A percentile compares a stretch with the other conserved stretches of the same genome.
Evolutionary conservation across 2,797 vertebrate species (phyloP).

Genomic region (Adelosebastes latens): DNA sequence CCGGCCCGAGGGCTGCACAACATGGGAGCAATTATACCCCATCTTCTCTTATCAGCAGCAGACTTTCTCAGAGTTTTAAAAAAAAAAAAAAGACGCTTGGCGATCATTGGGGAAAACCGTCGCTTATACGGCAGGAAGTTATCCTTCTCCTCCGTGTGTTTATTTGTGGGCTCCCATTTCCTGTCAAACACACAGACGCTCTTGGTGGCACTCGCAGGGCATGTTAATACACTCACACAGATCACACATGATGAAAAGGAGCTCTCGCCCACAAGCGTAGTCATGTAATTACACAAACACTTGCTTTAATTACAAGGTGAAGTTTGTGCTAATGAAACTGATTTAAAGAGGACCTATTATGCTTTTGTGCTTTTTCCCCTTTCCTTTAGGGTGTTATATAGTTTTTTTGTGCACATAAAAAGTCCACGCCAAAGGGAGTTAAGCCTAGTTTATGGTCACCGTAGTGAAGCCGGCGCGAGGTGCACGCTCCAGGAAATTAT

Average conservation of each 20-base stretch:
- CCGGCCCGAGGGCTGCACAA: slow-evolving; percentile 45
- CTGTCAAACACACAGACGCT: slow-evolving; percentile 48
- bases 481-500: no score
- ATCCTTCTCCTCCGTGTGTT: slow-evolving; percentile 58
- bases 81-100: not conserved
- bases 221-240: slow-evolving; percentile 40
- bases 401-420: no score
- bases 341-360: not conserved
- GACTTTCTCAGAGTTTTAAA: slow-evolving; percentile 52
- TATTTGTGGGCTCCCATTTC: slow-evolving; percentile 75
- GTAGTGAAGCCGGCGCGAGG: no score
- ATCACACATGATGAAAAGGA: slow-evolving; percentile 37
- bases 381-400: no score
- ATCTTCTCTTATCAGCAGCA: slow-evolving; percentile 46
- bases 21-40: slow-evolving; percentile 71
- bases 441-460: no score
- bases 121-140: slow-evolving; percentile 64
- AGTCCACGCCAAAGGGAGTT: no score
- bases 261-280: slow-evolving; percentile 1
- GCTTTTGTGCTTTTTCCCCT: no score
- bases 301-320: slow-evolving; percentile 28
- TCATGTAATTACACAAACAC: slow-evolving; percentile 39
- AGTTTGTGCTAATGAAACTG: slow-evolving; percentile 21
- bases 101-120: slow-evolving; percentile 37
- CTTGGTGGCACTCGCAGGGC: slow-evolving; percentile 32